These are phyloP conservation scores for Antitype chi DNA, from an alignment of 2,888 invertebrate species.

Conservation along the genomic window DNA sequence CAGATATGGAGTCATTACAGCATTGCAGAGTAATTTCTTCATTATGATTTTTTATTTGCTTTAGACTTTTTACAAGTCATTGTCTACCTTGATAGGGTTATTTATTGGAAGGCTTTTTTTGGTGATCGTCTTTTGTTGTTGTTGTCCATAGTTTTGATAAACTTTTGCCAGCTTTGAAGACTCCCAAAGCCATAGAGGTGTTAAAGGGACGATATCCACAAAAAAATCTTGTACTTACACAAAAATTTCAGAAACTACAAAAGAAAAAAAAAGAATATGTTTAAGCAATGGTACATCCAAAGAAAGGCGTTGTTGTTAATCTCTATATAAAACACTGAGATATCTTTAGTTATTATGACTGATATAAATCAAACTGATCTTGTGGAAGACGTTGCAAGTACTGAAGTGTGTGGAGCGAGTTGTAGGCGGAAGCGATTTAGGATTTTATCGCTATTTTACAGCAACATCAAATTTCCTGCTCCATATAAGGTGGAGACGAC, in stretches of 20 bases:
- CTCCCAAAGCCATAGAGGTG: neutral
- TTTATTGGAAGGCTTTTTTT: neutral
- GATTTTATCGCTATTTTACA: neutral
- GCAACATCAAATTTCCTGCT: neutral
- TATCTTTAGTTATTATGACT: constrained; percentile 69
- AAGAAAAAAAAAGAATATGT: constrained; percentile 3
- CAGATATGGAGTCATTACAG: no score
- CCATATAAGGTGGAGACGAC: neutral
- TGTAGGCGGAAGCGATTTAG: constrained; percentile 16
- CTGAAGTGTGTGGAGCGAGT: constrained; percentile 53
- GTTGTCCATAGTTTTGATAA: neutral
- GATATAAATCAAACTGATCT: constrained; percentile 76
- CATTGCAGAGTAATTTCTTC: no score
- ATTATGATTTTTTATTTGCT: no score
- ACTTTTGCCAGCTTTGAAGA: no score
- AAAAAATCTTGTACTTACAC: no score
- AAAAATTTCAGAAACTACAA: neutral
- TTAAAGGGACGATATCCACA: neutral
- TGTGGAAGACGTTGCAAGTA: constrained; percentile 73
- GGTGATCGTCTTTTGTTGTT: neutral
- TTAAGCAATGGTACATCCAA: constrained; percentile 10
- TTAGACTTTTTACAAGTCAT: no score
- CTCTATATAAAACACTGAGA: constrained; percentile 57
- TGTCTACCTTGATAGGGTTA: no score
- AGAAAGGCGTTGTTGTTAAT: constrained; percentile 58